Evolutionary conservation across 2,113 vertebrate species (phyloP).

Genomic region (Zootoca vivipara): DNA sequence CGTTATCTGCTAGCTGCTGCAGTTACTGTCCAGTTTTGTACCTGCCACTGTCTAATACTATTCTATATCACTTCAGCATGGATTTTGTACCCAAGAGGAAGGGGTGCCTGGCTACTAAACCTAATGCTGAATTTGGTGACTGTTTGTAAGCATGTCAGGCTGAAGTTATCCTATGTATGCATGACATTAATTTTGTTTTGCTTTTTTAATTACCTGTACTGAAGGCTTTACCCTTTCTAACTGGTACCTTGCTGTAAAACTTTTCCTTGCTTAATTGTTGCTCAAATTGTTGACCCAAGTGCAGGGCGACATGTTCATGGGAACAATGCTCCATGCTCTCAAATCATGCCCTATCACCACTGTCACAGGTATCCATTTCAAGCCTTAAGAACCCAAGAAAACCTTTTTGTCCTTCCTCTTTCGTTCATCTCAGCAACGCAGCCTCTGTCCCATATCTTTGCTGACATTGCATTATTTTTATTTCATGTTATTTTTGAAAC

Average conservation of each 20-base stretch:
- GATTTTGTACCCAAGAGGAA: slow-evolving; percentile 40
- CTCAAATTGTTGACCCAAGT: slow-evolving; percentile 66
- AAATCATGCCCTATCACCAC: slow-evolving; percentile 22
- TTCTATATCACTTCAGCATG: slow-evolving; percentile 67
- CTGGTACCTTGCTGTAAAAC: slow-evolving; percentile 78
- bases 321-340: slow-evolving; percentile 47
- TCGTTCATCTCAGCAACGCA: slow-evolving; percentile 22
- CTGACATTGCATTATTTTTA: neutral
- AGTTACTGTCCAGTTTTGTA: slow-evolving; percentile 71
- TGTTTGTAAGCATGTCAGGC: slow-evolving; percentile 69
- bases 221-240: slow-evolving; percentile 75
- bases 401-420: slow-evolving; percentile 23
- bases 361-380: slow-evolving; percentile 10
- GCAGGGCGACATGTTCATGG: slow-evolving; percentile 55
- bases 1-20: slow-evolving; percentile 57
- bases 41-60: slow-evolving; percentile 48
- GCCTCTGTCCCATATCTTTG: neutral
- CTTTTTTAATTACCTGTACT: slow-evolving; percentile 65
- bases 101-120: slow-evolving; percentile 63
- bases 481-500: neutral
- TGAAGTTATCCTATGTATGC: slow-evolving; percentile 72
- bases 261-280: slow-evolving; percentile 74
- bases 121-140: slow-evolving; percentile 64
- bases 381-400: slow-evolving; percentile 32
- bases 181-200: slow-evolving; percentile 68